Percentiles rank a stretch among this genome's conserved stretches.
Conservation (phyloP, 2,113 vertebrate species). For the Otolemur garnettii region DNA sequence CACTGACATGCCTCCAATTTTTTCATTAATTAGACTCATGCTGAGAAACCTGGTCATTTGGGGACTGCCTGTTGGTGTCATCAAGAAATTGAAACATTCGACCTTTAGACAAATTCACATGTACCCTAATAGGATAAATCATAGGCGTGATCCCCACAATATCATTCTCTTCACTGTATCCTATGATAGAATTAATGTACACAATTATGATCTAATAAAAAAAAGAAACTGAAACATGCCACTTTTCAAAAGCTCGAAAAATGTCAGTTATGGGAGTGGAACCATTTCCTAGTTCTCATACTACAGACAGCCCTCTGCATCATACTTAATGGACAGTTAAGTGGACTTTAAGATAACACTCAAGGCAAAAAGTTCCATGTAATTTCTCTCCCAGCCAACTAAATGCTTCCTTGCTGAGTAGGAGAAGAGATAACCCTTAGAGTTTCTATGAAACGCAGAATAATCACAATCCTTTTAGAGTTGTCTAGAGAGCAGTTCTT, state of each 20-base stretch:
- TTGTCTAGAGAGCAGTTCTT: background rate
- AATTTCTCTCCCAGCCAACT: constrained; percentile 23
- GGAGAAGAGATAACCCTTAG: background rate
- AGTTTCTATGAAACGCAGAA: background rate
- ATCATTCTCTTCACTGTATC: no score
- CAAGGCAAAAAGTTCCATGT: constrained; percentile 3
- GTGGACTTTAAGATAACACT: background rate
- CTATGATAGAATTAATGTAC: no score
- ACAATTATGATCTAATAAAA: no score
- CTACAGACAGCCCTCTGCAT: background rate
- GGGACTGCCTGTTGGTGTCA: background rate
- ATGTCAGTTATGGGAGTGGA: background rate
- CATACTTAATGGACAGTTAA: background rate
- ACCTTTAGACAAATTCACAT: no score
- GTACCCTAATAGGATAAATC: no score
- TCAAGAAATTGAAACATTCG: background rate
- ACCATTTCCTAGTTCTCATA: background rate
- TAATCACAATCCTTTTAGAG: background rate
- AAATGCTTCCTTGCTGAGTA: background rate
- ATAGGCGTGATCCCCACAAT: no score
- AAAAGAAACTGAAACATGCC: background rate
- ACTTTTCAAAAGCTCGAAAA: background rate
- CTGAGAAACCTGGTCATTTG: background rate
- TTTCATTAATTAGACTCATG: constrained; percentile 20
- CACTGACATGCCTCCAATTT: background rate